Percentiles rank a stretch among this genome's conserved stretches.
Evolutionary conservation across 2,797 vertebrate species (phyloP).

Genomic region (Prionace glauca): DNA sequence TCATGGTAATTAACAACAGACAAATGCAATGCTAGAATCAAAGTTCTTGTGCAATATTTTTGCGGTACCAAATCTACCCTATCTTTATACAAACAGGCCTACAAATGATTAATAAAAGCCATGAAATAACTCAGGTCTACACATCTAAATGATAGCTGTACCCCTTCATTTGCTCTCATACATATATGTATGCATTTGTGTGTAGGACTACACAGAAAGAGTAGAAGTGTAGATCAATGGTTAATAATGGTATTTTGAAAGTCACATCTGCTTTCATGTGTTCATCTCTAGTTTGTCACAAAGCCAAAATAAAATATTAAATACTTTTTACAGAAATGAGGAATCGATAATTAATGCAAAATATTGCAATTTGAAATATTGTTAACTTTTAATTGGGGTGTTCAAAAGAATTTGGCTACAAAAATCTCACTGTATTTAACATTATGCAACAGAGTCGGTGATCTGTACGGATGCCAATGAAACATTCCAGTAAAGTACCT

Average conservation of each 20-base stretch:
- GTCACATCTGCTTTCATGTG: background rate
- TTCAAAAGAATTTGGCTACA: background rate
- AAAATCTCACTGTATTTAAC: background rate
- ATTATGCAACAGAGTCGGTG: background rate
- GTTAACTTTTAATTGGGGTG: background rate
- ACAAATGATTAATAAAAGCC: background rate
- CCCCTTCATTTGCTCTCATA: background rate
- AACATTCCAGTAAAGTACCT: conserved; percentile 24
- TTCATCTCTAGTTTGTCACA: background rate
- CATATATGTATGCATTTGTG: background rate
- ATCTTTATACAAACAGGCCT: background rate
- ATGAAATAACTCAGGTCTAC: background rate
- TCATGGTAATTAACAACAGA: no score
- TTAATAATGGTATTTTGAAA: background rate
- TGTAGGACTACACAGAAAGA: background rate
- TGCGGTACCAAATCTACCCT: background rate
- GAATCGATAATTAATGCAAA: background rate
- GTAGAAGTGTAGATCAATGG: background rate
- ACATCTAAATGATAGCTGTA: background rate
- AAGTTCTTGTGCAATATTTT: background rate
- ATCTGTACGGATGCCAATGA: background rate
- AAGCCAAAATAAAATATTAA: conserved; percentile 1
- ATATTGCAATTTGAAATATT: background rate
- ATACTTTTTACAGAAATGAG: background rate
- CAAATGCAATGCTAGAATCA: background rate